phyloP scores from a whole-genome alignment of 1,140 invertebrate genomes.

The Euura saliciscinereae region DNA sequence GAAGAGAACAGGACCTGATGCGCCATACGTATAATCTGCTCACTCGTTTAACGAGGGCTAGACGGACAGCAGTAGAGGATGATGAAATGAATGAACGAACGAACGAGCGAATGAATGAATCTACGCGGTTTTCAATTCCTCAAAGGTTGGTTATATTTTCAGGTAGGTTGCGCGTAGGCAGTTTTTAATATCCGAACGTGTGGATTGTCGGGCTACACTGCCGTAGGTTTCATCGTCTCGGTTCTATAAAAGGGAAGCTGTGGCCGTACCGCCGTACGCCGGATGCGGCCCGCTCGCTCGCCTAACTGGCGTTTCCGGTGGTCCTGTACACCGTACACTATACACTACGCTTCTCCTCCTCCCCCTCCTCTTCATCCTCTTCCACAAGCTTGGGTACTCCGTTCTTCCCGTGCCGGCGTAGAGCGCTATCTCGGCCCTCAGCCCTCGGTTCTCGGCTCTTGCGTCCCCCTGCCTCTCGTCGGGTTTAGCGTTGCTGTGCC shows the following conservation, averaged over 20 bases:
- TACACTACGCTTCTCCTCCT: slow-evolving; percentile 25
- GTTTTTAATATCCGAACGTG: too few relatives aligned
- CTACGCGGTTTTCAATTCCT: too few relatives aligned
- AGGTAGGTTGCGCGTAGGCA: too few relatives aligned
- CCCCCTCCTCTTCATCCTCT: slow-evolving; percentile 20
- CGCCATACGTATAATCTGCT: not conserved
- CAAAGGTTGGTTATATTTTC: too few relatives aligned
- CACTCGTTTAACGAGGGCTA: not conserved
- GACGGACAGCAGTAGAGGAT: too few relatives aligned
- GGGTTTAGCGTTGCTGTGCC: too few relatives aligned
- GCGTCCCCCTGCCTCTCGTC: slow-evolving; percentile 29
- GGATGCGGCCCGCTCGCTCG: slow-evolving; percentile 44
- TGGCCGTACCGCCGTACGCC: slow-evolving; percentile 30
- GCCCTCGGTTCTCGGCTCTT: slow-evolving; percentile 15
- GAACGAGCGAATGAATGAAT: not conserved
- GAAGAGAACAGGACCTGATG: not conserved
- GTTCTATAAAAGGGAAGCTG: slow-evolving; percentile 25
- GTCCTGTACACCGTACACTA: slow-evolving; percentile 22
- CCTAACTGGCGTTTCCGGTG: slow-evolving; percentile 53
- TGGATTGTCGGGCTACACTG: too few relatives aligned
- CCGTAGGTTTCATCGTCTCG: too few relatives aligned
- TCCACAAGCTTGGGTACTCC: not conserved
- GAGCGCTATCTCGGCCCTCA: slow-evolving; percentile 22
- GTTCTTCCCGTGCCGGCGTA: slow-evolving; percentile 1
- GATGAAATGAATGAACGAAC: too few relatives aligned